phyloP scores from a whole-genome alignment of 2,113 vertebrate genomes.

The Spheniscus mendiculus region DNA sequence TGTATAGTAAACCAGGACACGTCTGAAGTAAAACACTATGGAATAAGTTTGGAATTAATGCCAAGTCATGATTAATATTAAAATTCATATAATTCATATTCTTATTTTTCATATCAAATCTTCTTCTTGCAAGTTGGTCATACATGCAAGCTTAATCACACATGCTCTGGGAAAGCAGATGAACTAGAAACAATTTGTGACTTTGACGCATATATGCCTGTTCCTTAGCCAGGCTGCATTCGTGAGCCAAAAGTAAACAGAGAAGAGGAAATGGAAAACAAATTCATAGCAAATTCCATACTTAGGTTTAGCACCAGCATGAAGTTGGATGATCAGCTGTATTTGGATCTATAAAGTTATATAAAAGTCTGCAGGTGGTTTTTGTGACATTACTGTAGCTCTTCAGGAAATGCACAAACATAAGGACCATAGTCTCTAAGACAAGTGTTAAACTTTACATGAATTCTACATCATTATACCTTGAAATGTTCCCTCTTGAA shows the following conservation, averaged over 20 bases:
- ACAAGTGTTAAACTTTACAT: neutral
- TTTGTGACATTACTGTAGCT: neutral
- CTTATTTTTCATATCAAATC: neutral
- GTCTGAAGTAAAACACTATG: neutral
- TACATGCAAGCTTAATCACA: neutral
- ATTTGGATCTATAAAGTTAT: neutral
- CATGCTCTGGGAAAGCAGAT: neutral
- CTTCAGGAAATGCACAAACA: neutral
- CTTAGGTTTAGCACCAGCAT: neutral
- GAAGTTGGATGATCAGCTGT: neutral
- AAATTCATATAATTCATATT: neutral
- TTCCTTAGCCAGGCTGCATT: neutral
- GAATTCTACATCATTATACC: neutral
- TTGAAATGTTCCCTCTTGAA: neutral
- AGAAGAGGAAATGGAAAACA: neutral
- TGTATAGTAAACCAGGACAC: neutral
- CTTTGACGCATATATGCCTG: neutral
- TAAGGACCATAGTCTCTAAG: neutral
- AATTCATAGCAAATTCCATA: neutral
- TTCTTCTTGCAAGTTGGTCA: neutral
- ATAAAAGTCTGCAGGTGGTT: neutral
- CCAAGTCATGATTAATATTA: neutral
- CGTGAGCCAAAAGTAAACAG: neutral
- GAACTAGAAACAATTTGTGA: neutral
- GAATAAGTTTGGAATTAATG: neutral